Conservation (phyloP, 1,140 invertebrate species). For the Drosophila prosaltans region DNA sequence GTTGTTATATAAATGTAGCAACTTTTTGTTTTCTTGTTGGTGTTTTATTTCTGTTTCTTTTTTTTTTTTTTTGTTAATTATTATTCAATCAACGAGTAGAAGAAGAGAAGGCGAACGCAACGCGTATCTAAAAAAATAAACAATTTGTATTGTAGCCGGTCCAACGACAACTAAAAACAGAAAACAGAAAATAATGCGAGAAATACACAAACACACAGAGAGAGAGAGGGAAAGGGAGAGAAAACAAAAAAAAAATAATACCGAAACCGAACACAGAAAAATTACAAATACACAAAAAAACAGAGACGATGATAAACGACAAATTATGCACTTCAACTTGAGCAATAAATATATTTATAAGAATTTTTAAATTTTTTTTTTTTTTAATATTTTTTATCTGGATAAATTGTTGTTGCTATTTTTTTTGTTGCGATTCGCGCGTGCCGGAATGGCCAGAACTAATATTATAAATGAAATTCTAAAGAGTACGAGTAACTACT, state of each 20-base stretch:
- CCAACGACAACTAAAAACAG: conserved; percentile 55
- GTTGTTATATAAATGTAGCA: conserved; percentile 20
- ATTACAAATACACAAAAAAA: conserved; percentile 19
- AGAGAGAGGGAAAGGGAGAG: conserved; percentile 7
- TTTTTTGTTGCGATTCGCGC: conserved; percentile 32
- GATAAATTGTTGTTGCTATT: conserved; percentile 42
- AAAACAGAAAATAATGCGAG: conserved; percentile 26
- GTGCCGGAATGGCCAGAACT: conserved; percentile 72
- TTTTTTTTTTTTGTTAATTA: conserved; percentile 59
- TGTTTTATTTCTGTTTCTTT: not conserved
- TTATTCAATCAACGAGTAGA: conserved; percentile 63
- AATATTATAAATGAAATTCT: conserved; percentile 44
- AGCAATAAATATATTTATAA: conserved; percentile 58
- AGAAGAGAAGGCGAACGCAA: conserved; percentile 19
- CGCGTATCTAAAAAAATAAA: conserved; percentile 35
- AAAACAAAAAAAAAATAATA: not conserved
- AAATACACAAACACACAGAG: not conserved
- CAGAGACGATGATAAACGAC: conserved; percentile 28
- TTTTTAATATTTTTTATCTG: conserved; percentile 33
- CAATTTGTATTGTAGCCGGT: conserved; percentile 51
- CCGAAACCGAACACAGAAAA: conserved; percentile 16
- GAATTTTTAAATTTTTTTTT: conserved; percentile 44
- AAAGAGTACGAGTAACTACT: conserved; percentile 11
- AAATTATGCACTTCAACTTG: conserved; percentile 69
- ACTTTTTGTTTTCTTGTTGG: conserved; percentile 21